These are phyloP conservation scores for Creontiades dilutus DNA, from an alignment of 2,888 invertebrate genomes.

Conservation along the genomic window DNA sequence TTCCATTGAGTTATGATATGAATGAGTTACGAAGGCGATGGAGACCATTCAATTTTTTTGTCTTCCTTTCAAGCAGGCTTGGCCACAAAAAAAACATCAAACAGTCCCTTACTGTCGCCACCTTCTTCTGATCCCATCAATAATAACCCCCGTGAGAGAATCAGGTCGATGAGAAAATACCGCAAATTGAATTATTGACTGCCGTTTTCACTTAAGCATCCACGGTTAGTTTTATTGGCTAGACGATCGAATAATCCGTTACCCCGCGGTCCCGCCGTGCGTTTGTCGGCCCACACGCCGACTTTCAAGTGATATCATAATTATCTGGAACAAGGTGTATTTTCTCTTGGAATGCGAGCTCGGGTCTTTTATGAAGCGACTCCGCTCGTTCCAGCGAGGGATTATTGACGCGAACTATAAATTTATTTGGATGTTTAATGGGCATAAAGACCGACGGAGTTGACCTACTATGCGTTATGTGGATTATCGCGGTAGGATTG, in stretches of 20 bases:
- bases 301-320: constrained; percentile 1
- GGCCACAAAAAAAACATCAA: neutral
- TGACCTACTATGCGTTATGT: neutral
- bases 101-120: constrained; percentile 2
- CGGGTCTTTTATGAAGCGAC: neutral
- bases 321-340: constrained; percentile 12
- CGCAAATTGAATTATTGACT: neutral
- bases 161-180: constrained; percentile 17
- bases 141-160: neutral
- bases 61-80: neutral
- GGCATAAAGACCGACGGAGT: neutral
- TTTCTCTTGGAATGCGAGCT: neutral
- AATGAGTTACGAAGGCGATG: neutral
- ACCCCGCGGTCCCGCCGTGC: neutral
- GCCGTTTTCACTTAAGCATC: neutral
- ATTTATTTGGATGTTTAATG: constrained; percentile 10
- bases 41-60: constrained; percentile 7
- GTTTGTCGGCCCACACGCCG: neutral
- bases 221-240: neutral
- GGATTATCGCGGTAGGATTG: neutral
- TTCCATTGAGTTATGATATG: constrained; percentile 3
- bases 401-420: neutral
- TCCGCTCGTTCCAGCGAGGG: neutral
- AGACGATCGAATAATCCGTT: neutral
- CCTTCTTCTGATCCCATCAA: neutral